Percentiles rank a stretch among this genome's conserved stretches.
phyloP scores from a whole-genome alignment of 2,797 vertebrate species.

The Champsocephalus esox region DNA sequence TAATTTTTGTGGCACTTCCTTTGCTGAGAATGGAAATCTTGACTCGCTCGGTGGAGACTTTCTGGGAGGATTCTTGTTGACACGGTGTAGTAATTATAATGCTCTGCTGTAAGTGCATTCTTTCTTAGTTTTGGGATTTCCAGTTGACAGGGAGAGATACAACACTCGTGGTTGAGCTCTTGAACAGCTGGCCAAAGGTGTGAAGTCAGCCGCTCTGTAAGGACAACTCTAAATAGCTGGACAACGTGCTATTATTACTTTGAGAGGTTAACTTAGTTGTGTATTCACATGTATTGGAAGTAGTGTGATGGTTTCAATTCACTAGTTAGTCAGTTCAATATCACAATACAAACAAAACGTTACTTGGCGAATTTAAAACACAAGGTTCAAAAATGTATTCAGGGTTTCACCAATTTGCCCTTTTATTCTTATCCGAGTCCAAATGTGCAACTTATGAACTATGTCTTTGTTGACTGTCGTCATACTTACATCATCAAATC shows the following conservation, averaged over 20 bases:
- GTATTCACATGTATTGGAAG: too few relatives aligned
- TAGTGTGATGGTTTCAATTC: too few relatives aligned
- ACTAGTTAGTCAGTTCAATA: background rate
- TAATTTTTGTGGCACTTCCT: constrained; percentile 66
- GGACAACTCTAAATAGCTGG: background rate
- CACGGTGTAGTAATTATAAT: constrained; percentile 49
- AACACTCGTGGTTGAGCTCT: background rate
- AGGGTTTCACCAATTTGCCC: background rate
- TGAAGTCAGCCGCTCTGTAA: constrained; percentile 10
- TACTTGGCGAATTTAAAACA: background rate
- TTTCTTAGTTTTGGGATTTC: constrained; percentile 55
- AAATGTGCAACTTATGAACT: too few relatives aligned
- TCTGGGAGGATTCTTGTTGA: constrained; percentile 44
- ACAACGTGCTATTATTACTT: background rate
- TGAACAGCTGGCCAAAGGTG: constrained; percentile 2
- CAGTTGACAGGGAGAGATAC: constrained; percentile 12
- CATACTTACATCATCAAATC: background rate
- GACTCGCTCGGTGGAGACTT: constrained; percentile 31
- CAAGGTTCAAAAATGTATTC: background rate
- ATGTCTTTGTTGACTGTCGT: background rate
- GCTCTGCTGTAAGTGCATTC: constrained; percentile 47
- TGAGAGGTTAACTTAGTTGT: background rate
- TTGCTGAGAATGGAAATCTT: constrained; percentile 56
- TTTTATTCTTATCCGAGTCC: background rate
- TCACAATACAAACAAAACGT: background rate